phyloP scores from a whole-genome alignment of 2,113 vertebrate genomes.

The Hystrix brachyura region DNA sequence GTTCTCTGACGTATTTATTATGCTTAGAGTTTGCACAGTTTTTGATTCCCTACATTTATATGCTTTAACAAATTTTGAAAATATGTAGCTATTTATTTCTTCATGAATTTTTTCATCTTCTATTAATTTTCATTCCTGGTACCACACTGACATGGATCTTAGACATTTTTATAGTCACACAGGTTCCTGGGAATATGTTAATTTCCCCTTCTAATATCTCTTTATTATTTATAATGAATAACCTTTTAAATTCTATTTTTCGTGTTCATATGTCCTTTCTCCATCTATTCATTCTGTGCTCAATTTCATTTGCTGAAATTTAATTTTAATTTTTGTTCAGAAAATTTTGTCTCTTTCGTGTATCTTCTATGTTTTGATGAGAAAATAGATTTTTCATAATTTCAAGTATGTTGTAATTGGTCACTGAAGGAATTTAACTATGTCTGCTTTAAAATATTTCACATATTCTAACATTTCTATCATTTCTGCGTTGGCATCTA shows the following conservation, averaged over 20 bases:
- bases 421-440: neutral
- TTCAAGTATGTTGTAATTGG: neutral
- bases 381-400: neutral
- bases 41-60: neutral
- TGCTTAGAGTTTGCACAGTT: neutral
- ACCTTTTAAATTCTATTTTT: neutral
- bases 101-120: neutral
- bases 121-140: neutral
- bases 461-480: neutral
- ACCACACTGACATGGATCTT: neutral
- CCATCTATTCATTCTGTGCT: neutral
- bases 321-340: neutral
- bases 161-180: too few species aligned
- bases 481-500: neutral
- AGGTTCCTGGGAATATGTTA: neutral
- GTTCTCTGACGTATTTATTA: neutral
- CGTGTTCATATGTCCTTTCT: neutral
- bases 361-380: neutral
- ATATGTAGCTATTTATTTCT: neutral
- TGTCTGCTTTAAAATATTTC: neutral
- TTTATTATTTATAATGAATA: neutral
- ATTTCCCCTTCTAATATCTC: neutral
- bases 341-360: neutral
- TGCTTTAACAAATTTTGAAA: neutral
- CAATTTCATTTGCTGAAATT: neutral